A percentile compares a stretch with the other conserved stretches of the same genome.
phyloP scores from a whole-genome alignment of 2,797 vertebrate species.

The Rhincodon typus region DNA sequence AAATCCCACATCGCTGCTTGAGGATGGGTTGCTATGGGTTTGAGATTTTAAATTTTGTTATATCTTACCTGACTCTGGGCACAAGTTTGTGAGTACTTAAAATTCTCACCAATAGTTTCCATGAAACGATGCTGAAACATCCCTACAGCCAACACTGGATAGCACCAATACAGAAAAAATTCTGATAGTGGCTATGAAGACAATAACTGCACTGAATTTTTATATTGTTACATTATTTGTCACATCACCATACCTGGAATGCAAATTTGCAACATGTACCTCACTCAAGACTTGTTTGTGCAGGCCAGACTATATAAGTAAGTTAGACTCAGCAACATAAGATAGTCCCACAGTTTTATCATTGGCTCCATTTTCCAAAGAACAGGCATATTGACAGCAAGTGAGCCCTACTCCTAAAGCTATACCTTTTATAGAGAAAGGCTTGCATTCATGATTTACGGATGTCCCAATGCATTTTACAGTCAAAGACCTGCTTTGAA shows the following conservation, averaged over 20 bases:
- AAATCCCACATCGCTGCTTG: too few species aligned
- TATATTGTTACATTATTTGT: not conserved
- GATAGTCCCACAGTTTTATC: not conserved
- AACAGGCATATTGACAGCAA: not conserved
- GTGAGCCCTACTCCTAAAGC: not conserved
- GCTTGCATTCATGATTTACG: too few species aligned
- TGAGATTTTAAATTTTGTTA: not conserved
- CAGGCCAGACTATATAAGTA: not conserved
- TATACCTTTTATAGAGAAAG: not conserved
- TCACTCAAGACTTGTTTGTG: not conserved
- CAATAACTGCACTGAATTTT: not conserved
- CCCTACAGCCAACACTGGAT: not conserved
- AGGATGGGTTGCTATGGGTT: not conserved
- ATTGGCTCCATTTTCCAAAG: not conserved
- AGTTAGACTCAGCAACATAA: not conserved
- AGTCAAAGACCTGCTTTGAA: too few species aligned
- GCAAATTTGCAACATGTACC: not conserved
- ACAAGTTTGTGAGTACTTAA: not conserved
- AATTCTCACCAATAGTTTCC: not conserved
- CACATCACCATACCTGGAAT: not conserved
- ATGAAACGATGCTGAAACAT: not conserved
- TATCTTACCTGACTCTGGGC: not conserved
- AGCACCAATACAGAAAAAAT: not conserved
- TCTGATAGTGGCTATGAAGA: not conserved
- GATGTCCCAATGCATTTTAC: too few species aligned